Percentiles rank a stretch among this genome's conserved stretches.
These are phyloP conservation scores for Trachops cirrhosus DNA, from an alignment of 2,797 vertebrate genomes.

Conservation along the genomic window DNA sequence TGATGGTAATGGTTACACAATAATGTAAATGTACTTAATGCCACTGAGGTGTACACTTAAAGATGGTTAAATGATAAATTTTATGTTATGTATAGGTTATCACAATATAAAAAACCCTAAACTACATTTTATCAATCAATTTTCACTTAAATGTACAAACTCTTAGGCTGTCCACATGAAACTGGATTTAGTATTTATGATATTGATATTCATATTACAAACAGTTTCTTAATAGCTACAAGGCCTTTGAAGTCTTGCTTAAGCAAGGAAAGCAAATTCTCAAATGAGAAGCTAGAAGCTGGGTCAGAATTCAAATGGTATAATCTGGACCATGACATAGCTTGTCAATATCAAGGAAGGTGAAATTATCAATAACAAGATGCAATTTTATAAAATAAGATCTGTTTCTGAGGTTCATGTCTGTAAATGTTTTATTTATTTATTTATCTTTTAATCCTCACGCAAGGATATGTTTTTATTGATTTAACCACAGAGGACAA, in stretches of 20 bases:
- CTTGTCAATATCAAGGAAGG: neutral
- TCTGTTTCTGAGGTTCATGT: neutral
- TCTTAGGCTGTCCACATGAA: neutral
- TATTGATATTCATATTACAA: neutral
- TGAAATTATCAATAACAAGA: neutral
- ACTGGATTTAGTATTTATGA: neutral
- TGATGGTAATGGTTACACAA: neutral
- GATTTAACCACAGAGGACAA: neutral
- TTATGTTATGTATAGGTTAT: neutral
- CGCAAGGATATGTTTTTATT: neutral
- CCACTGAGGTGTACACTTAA: neutral
- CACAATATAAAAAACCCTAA: neutral
- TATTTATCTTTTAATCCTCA: neutral
- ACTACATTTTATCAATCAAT: neutral
- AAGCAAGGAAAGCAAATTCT: constrained; percentile 9
- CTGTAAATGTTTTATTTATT: neutral
- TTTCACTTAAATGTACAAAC: neutral
- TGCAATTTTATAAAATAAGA: constrained; percentile 5
- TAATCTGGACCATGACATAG: neutral
- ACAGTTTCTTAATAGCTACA: neutral
- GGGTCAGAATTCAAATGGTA: neutral
- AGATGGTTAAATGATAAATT: neutral
- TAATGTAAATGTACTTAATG: neutral
- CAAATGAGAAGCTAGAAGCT: neutral
- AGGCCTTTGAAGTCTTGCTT: neutral